Conservation (phyloP, 1,140 invertebrate genomes). For the Drosophila rhopaloa region DNA sequence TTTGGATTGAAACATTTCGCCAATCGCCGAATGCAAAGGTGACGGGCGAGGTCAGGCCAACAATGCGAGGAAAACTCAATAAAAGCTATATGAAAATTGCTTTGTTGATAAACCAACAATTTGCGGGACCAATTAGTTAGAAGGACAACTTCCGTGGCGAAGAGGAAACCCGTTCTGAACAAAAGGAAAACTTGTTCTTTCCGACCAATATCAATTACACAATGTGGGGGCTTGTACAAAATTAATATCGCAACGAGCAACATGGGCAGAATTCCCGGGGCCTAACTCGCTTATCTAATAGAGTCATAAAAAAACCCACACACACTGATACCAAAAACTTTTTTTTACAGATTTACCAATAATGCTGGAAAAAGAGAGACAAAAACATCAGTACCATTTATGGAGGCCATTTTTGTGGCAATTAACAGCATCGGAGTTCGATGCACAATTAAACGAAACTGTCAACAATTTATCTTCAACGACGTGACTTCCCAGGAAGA, state of each 20-base stretch:
- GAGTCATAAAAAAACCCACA: constrained; percentile 67
- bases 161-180: constrained; percentile 31
- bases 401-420: constrained; percentile 64
- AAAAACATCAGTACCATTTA: constrained; percentile 49
- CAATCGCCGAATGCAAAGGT: constrained; percentile 64
- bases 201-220: constrained; percentile 69
- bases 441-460: constrained; percentile 77
- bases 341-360: constrained; percentile 34
- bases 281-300: constrained; percentile 69
- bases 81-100: constrained; percentile 32
- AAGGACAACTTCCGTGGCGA: constrained; percentile 34
- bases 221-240: constrained; percentile 62
- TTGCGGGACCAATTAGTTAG: constrained; percentile 48
- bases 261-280: constrained; percentile 25
- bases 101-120: constrained; percentile 21
- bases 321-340: constrained; percentile 7
- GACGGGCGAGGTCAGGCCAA: constrained; percentile 31
- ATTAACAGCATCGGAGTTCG: constrained; percentile 62
- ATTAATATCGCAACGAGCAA: constrained; percentile 59
- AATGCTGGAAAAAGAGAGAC: constrained; percentile 4
- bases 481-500: constrained; percentile 76
- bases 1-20: constrained; percentile 74
- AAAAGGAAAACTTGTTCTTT: constrained; percentile 55
- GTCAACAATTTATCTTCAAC: constrained; percentile 78
- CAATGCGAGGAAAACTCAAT: constrained; percentile 32